Evolutionary conservation across 2,113 vertebrate species (phyloP), one percentile per base, ranked within the genome.

Genomic region (Zonotrichia leucophrys): DNA sequence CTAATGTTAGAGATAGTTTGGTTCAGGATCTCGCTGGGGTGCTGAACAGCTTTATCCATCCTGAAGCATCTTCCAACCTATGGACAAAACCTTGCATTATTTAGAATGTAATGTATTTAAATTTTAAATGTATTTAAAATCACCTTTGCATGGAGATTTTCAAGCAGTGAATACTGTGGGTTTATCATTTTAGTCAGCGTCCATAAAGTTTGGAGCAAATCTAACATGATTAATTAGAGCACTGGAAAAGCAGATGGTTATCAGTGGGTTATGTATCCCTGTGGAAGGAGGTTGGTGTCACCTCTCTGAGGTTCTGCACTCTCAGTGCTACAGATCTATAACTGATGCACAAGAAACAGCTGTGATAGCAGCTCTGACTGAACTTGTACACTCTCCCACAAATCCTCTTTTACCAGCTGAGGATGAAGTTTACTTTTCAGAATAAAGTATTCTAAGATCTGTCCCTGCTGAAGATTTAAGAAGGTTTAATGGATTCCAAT

Each of bases 41-140:
- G 63, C 83, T 70, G 81, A 69, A 73, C 67, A 64, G 42, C 68
- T 90, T 83, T 81, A 84, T 96, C 96, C 97, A 97, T 98, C 73
- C 5, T 74, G 87, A 94, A 83, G 74, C 66, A 90, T 78, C 70
- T 72, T 66, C 72, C 82, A 75, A 42, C 53, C 80, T 73, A 69
- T 4, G 68, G 70, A 74, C 49, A 85, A 88, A 94, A 75, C 35
- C 41, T 87, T 6, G 76, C 15, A 21, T 63, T 92, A 89, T 60
- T 96, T 78, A 50, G 50, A 53, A 73, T 27, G 16, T 47, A 44
- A 20, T 46, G 19, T 3, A 46, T 46, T 46, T 46, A 46, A 20
- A 46, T 46, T 46, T 46, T 46, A 46, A 46, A 46, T 46, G 44
- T 21, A 46, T 46, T 46, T 46, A 46, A 46, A 46, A 11, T 46